A percentile compares a stretch with the other conserved stretches of the same genome.
phyloP scores from a whole-genome alignment of 2,888 invertebrate genomes.

The Apamea anceps region DNA sequence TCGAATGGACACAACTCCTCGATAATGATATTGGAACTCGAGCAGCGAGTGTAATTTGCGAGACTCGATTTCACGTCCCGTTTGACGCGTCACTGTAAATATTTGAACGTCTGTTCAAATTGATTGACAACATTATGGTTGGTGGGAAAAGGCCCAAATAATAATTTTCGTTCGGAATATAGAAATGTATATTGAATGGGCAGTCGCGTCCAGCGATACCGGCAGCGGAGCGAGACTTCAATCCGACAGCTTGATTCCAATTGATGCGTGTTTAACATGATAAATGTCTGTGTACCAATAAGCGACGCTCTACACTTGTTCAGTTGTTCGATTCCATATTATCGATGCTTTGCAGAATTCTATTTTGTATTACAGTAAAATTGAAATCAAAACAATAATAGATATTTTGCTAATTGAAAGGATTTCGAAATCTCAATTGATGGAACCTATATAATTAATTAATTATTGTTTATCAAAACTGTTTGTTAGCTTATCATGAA shows the following conservation, averaged over 20 bases:
- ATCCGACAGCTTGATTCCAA: constrained; percentile 69
- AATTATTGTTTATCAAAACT: constrained; percentile 1
- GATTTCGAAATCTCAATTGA: constrained; percentile 5
- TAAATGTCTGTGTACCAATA: constrained; percentile 64
- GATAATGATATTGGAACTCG: neutral
- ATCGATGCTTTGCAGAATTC: neutral
- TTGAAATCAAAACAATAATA: constrained; percentile 2
- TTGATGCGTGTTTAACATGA: constrained; percentile 70
- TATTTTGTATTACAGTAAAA: neutral
- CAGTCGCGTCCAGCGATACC: constrained; percentile 50
- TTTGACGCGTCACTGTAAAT: constrained; percentile 33
- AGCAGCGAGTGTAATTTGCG: neutral
- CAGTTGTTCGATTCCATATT: neutral
- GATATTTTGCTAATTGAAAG: neutral
- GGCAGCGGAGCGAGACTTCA: constrained; percentile 42
- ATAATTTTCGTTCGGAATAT: constrained; percentile 13
- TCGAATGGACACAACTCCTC: neutral
- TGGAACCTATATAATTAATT: neutral
- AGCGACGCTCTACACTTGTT: constrained; percentile 55
- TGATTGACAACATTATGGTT: constrained; percentile 6
- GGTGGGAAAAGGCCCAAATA: neutral
- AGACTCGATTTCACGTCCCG: neutral
- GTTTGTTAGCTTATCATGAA: constrained; percentile 9
- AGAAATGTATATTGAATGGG: constrained; percentile 55
- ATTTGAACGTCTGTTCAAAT: constrained; percentile 21